Base-by-base conservation (phyloP, 1,140 invertebrate species). In the Anoplophora glabripennis region DNA sequence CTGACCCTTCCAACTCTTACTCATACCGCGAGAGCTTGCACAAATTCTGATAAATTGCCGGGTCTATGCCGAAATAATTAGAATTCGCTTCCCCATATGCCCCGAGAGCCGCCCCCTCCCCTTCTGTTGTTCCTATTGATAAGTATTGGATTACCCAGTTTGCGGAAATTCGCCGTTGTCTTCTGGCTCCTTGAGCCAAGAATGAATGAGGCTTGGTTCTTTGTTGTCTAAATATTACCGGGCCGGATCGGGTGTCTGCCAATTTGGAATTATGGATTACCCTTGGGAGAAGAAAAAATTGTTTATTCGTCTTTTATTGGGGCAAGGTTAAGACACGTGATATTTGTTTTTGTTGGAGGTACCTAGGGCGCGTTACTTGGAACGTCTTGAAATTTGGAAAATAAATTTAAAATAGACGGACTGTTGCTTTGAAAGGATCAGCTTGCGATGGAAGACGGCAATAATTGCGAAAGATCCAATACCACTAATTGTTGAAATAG, bases 21-120 rank as follows among this genome's bases (percentile, higher is more conserved):
- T 60, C 58, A 60, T 53, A 40, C 42, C 34, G 36, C 37, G 21
- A 14, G 37, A 60, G 44, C 21, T 28, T 28, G 21, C 21, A 28
- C 21, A 28, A 28, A 28, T 28, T 28, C 21, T 28, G 21, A 53
- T 55, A 60, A 60, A 60, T 60, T 47, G 44, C 53, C 52, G 44
- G 44, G 37, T 53, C 49, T 61, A 56, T 61, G 52, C 59, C 51
- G 56, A 61, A 61, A 61, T 61, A 61, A 61, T 61, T 56, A 48
- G 41, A 61, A 28, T 51, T 61, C 44, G 21, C 21, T 28, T 47
- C 21, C 41, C 42, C 53, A 46, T 21, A 56, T 46, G 42, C 53
- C 21, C 35, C n/a, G 21, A 28, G 21, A 5, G 21, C n/a, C 42
- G 41, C 18, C 40, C 53, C 53, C 36, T 41, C 38, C 15, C 12